Base-by-base conservation (phyloP, 2,113 vertebrate genomes). In the Bolborhynchus lineola region DNA sequence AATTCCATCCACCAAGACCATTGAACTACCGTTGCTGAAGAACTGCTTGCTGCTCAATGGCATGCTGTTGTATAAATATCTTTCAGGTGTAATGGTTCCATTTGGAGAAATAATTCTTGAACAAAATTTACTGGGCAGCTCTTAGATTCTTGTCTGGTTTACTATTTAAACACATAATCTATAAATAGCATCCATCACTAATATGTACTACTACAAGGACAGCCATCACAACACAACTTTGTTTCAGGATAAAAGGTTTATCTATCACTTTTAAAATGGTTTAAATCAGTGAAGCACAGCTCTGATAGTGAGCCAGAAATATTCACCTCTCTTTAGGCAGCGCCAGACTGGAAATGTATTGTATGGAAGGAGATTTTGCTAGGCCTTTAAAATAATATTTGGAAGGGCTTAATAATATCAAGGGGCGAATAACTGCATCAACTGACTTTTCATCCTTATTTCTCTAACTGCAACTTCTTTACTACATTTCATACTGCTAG, bases 91-190 rank as follows among this genome's bases (percentile, higher is more conserved):
- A 63, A 77, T 26, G n/a, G 39, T 21, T 53, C 25, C 31, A 49
- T 63, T 50, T 68, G 85, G 55, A 93, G 71, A 88, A 94, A 84
- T 74, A 68, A 86, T 42, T 64, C 82, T 88, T 86, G 71, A 93
- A 81, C 46, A 88, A 85, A 80, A 50, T 82, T 88, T 28, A 78
- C 15, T n/a, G 82, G 0, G 0, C 47, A 63, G 71, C 55, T 94
- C 39, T 33, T 80, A 49, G 37, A 59, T 75, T 78, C 55, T 67
- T 92, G 63, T 86, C 88, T 81, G 75, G 39, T 80, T 76, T 86
- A 64, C 55, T 64, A 23, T 26, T 72, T 29, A 88, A 95, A 93
- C 33, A 84, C 17, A 42, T 26, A 29, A 67, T 13, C 82, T 74
- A 71, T 75, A 93, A 83, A 94, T n/a, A 74, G 42, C 23, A 86